Evolutionary conservation across 2,113 vertebrate species (phyloP).

Genomic region (Mungos mungo): DNA sequence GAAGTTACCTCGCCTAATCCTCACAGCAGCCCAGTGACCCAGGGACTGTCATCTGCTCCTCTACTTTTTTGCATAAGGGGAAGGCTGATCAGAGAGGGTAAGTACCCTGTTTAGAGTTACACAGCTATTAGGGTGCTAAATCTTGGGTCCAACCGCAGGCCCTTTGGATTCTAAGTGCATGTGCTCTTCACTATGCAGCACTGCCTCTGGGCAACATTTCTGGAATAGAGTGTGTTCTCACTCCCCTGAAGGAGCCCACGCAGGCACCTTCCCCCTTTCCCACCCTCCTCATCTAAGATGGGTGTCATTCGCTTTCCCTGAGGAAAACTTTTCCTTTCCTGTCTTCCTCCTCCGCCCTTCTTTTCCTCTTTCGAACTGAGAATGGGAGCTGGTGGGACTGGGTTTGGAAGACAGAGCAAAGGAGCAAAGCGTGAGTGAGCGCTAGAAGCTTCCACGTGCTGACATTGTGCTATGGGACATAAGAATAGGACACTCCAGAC

Average conservation of each 20-base stretch:
- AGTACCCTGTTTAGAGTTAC: background rate
- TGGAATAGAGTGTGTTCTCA: background rate
- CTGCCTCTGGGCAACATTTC: background rate
- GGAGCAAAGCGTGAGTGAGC: background rate
- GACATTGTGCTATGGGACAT: background rate
- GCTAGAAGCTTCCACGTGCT: background rate
- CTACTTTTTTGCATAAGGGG: background rate
- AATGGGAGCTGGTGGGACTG: background rate
- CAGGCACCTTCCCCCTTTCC: background rate
- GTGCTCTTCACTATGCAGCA: background rate
- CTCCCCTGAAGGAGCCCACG: background rate
- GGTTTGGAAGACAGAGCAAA: background rate
- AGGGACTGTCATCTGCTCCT: background rate
- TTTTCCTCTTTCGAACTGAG: background rate
- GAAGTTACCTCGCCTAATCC: background rate
- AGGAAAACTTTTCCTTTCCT: too few relatives aligned
- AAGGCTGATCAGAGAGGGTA: background rate
- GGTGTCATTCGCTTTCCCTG: background rate
- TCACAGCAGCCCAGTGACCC: background rate
- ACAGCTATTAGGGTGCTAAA: background rate
- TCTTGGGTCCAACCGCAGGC: background rate
- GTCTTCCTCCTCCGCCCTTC: fast-evolving
- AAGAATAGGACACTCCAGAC: background rate
- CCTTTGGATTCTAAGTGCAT: background rate
- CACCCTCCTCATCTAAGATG: background rate